Evolutionary conservation across 2,797 vertebrate genomes (phyloP).

Genomic region (Sebastes steindachneri): DNA sequence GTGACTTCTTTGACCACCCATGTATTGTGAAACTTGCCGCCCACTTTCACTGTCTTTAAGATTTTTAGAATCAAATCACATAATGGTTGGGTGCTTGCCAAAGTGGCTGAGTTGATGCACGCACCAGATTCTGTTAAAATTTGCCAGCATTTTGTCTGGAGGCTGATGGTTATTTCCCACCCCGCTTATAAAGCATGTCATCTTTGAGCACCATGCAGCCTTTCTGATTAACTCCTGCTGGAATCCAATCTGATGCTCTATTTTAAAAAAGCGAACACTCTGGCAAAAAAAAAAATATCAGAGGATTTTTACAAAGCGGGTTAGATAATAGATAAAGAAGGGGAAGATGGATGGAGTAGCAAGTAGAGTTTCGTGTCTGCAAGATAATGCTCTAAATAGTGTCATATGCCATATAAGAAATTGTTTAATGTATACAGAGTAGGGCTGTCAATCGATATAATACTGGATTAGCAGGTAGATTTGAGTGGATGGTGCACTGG

Average conservation of each 20-base stretch:
- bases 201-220: slow-evolving; percentile 29
- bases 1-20: neutral
- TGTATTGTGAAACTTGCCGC: neutral
- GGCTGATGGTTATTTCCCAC: slow-evolving; percentile 51
- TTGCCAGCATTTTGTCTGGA: slow-evolving; percentile 31
- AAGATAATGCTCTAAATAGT: neutral
- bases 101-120: neutral
- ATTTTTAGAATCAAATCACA: neutral
- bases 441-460: too few relatives aligned
- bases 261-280: slow-evolving; percentile 37
- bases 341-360: neutral
- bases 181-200: slow-evolving; percentile 45
- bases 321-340: slow-evolving; percentile 26
- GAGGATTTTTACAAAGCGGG: slow-evolving; percentile 36
- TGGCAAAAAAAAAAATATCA: slow-evolving; percentile 15
- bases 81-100: neutral
- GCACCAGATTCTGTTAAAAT: slow-evolving; percentile 14
- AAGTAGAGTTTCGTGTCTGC: too few relatives aligned
- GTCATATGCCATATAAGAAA: neutral
- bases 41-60: neutral
- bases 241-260: slow-evolving; percentile 60
- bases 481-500: neutral
- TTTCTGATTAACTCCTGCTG: slow-evolving; percentile 61
- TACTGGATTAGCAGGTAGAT: neutral
- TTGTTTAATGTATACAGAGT: neutral